Evolutionary conservation across 2,888 invertebrate genomes (phyloP), one percentile per base, ranked within the genome.

Genomic region (Tribolium freemani): DNA sequence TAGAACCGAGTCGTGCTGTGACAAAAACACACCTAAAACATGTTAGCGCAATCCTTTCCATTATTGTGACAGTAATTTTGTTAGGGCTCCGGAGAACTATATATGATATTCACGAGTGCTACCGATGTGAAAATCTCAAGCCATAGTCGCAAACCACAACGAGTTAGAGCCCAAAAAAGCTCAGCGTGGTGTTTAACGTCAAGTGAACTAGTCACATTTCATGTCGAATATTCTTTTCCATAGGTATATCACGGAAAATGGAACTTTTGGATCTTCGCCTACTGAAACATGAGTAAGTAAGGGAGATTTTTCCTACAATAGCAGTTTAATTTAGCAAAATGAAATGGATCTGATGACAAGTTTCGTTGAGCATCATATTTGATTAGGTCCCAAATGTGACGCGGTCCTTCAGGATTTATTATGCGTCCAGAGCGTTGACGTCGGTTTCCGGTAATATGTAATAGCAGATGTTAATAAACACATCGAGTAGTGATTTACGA

Each of bases 1-100:
- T 73, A 66, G 69, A 20, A 64, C 51, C 63, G 74, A 58, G 54
- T 64, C 69, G 75, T 61, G 70, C 71, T 48, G 71, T 69, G 74
- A 75, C 80, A 81, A 81, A 82, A 82, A 81, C 78, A 75, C 58
- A 71, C 75, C 77, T 76, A 80, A 80, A 81, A 80, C 79, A 80
- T 75, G 79, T 78, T 79, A 78, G 73, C 74, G 75, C 77, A 80
- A 80, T 80, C 80, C 81, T 79, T 79, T 79, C 79, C 78, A 78
- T 81, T 81, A 81, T 79, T 77, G 77, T 78, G 80, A 79, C 79
- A 79, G 80, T 81, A 81, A 81, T 81, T 80, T 80, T 76, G 78
- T 77, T 79, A 79, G 78, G 74, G 60, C 78, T 75, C 78, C 72
- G 26, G 78, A 75, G 78, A 68, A 70, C 74, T 72, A 76, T 82